Conservation (phyloP, 1,140 invertebrate genomes). For the Lepeophtheirus salmonis region DNA sequence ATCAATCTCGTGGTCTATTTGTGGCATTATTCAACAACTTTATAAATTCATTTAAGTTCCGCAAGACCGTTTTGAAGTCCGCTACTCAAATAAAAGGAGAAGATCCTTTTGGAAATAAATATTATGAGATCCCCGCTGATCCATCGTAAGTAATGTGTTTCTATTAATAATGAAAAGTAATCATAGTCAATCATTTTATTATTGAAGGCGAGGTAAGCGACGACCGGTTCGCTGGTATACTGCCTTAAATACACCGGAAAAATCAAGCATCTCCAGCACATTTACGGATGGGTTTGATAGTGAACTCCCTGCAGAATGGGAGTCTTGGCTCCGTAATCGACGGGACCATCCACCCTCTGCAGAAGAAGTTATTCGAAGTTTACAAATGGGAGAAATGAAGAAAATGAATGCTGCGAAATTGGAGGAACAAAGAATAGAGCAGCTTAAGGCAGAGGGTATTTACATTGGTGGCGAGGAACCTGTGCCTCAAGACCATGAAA, state of each 20-base stretch:
- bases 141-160: neutral
- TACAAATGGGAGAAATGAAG: constrained; percentile 7
- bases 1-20: no score
- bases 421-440: constrained; percentile 3
- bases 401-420: constrained; percentile 18
- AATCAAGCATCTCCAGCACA: neutral
- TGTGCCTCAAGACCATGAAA: neutral
- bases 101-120: constrained; percentile 14
- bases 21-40: no score
- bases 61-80: no score
- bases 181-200: neutral
- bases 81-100: neutral
- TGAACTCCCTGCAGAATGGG: constrained; percentile 16
- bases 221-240: neutral
- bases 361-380: constrained; percentile 10
- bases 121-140: constrained; percentile 12
- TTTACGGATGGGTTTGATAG: constrained; percentile 9
- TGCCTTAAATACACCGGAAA: neutral
- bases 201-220: neutral
- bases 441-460: constrained; percentile 8
- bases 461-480: neutral
- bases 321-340: constrained; percentile 12
- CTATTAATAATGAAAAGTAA: neutral
- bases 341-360: constrained; percentile 6
- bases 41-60: no score